A percentile compares a stretch with the other conserved stretches of the same genome.
phyloP scores from a whole-genome alignment of 2,888 invertebrate species.

The Agrilus mali region DNA sequence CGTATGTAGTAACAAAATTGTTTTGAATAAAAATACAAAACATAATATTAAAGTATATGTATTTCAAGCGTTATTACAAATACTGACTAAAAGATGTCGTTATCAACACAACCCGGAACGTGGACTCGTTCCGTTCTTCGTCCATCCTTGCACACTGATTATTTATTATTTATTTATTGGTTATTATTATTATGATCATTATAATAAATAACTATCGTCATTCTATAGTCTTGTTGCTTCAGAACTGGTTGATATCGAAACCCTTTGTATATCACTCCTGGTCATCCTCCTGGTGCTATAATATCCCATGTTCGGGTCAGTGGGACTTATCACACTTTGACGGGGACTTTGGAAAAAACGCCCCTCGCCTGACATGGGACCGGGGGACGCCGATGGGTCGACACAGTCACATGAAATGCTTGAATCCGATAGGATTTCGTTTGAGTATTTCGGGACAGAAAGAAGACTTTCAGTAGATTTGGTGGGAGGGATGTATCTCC shows the following conservation, averaged over 20 bases:
- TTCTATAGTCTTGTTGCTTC: slow-evolving; percentile 57
- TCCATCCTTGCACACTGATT: too few relatives aligned
- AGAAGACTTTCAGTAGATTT: slow-evolving; percentile 74
- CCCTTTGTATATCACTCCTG: slow-evolving; percentile 32
- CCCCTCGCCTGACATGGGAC: slow-evolving; percentile 22
- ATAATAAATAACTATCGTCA: too few relatives aligned
- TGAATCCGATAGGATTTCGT: slow-evolving; percentile 50
- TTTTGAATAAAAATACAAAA: too few relatives aligned
- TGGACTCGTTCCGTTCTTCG: too few relatives aligned
- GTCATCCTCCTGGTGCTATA: slow-evolving; percentile 34
- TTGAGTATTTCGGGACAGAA: slow-evolving; percentile 52
- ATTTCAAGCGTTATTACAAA: too few relatives aligned
- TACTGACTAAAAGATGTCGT: too few relatives aligned
- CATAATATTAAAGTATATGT: too few relatives aligned
- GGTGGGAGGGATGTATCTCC: slow-evolving; percentile 46
- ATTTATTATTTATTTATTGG: too few relatives aligned
- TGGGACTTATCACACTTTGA: slow-evolving; percentile 30
- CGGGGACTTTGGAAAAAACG: slow-evolving; percentile 31
- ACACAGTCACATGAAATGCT: slow-evolving; percentile 62
- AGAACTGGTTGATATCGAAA: slow-evolving; percentile 44
- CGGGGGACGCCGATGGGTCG: slow-evolving; percentile 27
- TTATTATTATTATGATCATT: too few relatives aligned
- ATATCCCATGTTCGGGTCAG: slow-evolving; percentile 33
- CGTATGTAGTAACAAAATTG: too few relatives aligned
- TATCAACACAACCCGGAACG: too few relatives aligned